Evolutionary conservation across 2,113 vertebrate genomes (phyloP).

Genomic region (Mola mola): DNA sequence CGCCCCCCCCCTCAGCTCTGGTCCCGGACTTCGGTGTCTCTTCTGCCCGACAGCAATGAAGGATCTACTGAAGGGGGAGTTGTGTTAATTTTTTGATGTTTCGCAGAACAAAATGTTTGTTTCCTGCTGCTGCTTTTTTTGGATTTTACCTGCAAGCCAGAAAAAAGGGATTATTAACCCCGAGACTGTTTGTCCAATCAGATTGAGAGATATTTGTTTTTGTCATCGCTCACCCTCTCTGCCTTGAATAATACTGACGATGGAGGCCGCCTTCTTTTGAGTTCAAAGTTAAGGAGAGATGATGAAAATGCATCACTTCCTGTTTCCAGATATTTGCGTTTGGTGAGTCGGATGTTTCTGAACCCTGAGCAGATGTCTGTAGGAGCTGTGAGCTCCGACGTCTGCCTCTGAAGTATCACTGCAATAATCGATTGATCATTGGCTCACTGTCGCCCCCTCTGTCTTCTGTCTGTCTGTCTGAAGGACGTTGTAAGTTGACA

Average conservation of each 20-base stretch:
- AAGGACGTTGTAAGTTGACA: conserved; percentile 22
- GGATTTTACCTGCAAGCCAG: conserved; percentile 8
- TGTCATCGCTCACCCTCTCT: conserved; percentile 24
- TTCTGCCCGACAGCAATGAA: background rate
- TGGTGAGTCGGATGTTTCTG: background rate
- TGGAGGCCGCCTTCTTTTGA: conserved; percentile 54
- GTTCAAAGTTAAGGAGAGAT: too few species aligned
- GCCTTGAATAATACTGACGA: conserved; percentile 56
- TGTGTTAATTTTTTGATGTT: background rate
- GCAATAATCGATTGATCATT: conserved; percentile 65
- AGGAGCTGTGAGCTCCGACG: background rate
- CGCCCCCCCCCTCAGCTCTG: background rate
- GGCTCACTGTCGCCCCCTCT: conserved; percentile 34
- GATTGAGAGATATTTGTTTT: background rate
- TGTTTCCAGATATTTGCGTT: background rate
- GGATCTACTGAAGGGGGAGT: background rate
- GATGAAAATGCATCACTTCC: background rate
- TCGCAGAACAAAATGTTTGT: conserved; percentile 24
- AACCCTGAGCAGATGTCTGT: background rate
- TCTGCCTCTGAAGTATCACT: conserved; percentile 48
- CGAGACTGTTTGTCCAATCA: conserved; percentile 4
- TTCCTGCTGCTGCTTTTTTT: conserved; percentile 38
- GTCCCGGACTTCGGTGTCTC: background rate
- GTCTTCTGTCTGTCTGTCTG: conserved; percentile 37
- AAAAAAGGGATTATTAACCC: conserved; percentile 32